These are phyloP conservation scores for Pardalotus punctatus DNA, from an alignment of 2,113 vertebrate species.

Conservation along the genomic window DNA sequence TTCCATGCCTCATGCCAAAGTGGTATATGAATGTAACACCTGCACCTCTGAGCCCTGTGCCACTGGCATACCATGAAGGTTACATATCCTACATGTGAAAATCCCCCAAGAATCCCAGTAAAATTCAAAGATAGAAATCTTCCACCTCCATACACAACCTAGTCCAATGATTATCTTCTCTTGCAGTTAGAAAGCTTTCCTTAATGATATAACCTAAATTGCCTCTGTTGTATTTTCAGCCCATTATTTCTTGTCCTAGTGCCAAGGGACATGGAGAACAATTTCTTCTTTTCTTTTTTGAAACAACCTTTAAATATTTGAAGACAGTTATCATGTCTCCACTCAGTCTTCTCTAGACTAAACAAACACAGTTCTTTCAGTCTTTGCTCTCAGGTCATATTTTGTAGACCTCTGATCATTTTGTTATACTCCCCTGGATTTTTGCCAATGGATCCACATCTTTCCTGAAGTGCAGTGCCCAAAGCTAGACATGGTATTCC, in stretches of 20 bases:
- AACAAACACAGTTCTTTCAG: slow-evolving; percentile 49
- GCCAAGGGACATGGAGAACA: slow-evolving; percentile 44
- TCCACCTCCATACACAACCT: not conserved
- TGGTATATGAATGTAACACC: not conserved
- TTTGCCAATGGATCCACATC: slow-evolving; percentile 14
- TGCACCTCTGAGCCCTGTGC: not conserved
- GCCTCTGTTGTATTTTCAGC: not conserved
- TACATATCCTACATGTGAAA: not conserved
- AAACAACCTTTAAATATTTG: slow-evolving; percentile 55
- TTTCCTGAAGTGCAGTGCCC: not conserved
- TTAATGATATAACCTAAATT: not conserved
- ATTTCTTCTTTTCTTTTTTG: slow-evolving; percentile 43
- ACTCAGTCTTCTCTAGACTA: slow-evolving; percentile 47
- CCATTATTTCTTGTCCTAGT: not conserved
- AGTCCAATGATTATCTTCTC: not conserved
- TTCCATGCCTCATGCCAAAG: not conserved
- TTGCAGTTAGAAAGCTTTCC: not conserved
- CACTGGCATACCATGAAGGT: not conserved
- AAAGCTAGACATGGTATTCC: not conserved
- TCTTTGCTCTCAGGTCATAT: not conserved
- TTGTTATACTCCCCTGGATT: slow-evolving; percentile 7
- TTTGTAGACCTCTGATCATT: slow-evolving; percentile 32
- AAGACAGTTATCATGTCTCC: slow-evolving; percentile 40
- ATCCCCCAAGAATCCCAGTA: not conserved
- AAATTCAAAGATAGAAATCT: not conserved